A percentile compares a stretch with the other conserved stretches of the same genome.
These are phyloP conservation scores for Tenrec ecaudatus DNA, from an alignment of 2,113 vertebrate species.

Conservation along the genomic window DNA sequence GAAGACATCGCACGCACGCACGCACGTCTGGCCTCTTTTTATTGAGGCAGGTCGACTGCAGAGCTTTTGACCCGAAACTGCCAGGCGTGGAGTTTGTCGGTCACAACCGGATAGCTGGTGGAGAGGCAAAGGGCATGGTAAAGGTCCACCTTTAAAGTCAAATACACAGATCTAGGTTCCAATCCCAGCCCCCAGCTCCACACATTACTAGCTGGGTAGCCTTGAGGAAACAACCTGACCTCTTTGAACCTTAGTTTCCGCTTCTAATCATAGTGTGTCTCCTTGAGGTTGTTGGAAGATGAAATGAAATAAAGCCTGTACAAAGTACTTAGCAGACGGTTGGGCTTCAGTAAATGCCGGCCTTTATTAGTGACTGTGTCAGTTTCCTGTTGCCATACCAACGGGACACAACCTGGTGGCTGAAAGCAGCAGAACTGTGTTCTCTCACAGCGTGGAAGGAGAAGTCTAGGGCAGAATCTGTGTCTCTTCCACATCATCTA, in stretches of 20 bases:
- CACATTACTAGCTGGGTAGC: not conserved
- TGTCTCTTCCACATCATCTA: not conserved
- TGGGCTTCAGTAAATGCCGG: not conserved
- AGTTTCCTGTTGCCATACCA: not conserved
- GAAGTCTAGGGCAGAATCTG: not conserved
- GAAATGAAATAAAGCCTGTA: not conserved
- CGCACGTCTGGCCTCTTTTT: not conserved
- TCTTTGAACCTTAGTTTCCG: not conserved
- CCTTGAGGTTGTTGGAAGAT: not conserved
- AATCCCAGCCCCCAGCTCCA: not conserved
- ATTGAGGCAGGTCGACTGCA: not conserved
- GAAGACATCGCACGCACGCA: too few species aligned
- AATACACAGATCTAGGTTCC: not conserved
- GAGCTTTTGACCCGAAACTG: not conserved
- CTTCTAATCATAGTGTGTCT: not conserved
- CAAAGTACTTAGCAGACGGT: not conserved
- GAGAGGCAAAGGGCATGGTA: not conserved
- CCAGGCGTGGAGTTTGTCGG: not conserved
- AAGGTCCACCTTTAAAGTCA: not conserved
- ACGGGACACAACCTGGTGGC: not conserved
- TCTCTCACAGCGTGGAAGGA: not conserved
- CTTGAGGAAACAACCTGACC: not conserved
- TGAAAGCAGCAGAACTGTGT: not conserved
- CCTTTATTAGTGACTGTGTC: not conserved
- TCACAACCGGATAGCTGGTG: not conserved